Conservation (phyloP, 2,113 vertebrate species). For the Pteruthius melanotis region DNA sequence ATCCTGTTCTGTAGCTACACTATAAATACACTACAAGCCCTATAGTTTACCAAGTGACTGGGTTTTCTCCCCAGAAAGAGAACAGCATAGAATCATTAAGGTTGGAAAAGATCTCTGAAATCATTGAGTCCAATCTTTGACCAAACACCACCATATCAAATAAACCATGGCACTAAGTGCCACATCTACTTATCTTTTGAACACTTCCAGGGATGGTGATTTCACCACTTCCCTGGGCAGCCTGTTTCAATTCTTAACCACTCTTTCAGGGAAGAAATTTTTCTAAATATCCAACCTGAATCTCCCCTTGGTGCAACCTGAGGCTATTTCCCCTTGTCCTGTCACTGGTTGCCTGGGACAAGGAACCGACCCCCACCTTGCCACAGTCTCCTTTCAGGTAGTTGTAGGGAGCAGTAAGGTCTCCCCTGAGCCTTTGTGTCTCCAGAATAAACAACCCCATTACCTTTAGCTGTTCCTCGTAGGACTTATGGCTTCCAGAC, state of each 20-base stretch:
- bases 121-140: not conserved
- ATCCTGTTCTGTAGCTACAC: not conserved
- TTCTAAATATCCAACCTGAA: not conserved
- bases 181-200: not conserved
- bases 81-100: not conserved
- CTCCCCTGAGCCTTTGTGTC: not conserved
- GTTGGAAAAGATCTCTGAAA: not conserved
- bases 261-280: not conserved
- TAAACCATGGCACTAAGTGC: not conserved
- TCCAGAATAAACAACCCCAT: not conserved
- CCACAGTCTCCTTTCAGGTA: not conserved
- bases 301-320: not conserved
- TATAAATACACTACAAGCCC: not conserved
- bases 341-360: not conserved
- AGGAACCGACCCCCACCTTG: accelerated
- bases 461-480: not conserved
- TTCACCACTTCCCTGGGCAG: not conserved
- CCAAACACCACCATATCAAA: no score
- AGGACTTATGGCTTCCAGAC: not conserved
- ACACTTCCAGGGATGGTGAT: not conserved
- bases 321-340: not conserved
- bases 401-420: not conserved
- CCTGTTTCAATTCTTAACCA: not conserved
- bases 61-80: not conserved
- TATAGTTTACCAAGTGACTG: not conserved